phyloP scores from a whole-genome alignment of 2,888 invertebrate species.

The Lutraria lutraria region DNA sequence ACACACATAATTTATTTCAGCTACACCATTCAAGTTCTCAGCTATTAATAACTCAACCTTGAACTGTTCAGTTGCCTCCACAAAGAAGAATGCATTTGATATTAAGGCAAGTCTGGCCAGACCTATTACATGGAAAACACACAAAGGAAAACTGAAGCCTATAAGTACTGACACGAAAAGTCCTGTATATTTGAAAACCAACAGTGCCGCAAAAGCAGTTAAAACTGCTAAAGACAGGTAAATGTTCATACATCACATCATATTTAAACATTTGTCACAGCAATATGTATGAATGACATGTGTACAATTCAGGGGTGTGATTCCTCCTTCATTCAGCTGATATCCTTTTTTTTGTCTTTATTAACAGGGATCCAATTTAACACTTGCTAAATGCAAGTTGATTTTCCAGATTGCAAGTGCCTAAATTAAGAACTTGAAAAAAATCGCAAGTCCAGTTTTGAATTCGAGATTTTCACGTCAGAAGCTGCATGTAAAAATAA shows the following conservation, averaged over 20 bases:
- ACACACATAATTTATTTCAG: constrained; percentile 59
- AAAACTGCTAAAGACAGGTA: constrained; percentile 38
- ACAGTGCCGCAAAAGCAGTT: constrained; percentile 30
- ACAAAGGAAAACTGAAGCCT: constrained; percentile 83
- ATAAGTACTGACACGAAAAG: constrained; percentile 59
- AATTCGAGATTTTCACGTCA: no score
- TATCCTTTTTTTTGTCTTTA: no score
- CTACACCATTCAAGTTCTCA: constrained; percentile 80
- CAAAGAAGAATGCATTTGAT: constrained; percentile 81
- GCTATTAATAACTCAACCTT: constrained; percentile 69
- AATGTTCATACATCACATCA: not conserved
- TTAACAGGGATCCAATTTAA: no score
- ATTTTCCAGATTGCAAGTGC: no score
- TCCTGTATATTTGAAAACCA: constrained; percentile 44
- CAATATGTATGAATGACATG: no score
- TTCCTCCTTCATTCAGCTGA: no score
- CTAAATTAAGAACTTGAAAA: no score
- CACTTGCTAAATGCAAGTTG: no score
- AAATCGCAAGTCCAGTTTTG: no score
- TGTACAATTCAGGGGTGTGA: no score
- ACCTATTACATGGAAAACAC: constrained; percentile 83
- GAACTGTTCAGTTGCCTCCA: constrained; percentile 67
- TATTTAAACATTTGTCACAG: no score
- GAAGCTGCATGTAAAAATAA: no score
- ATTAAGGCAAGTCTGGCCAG: constrained; percentile 82